A percentile compares a stretch with the other conserved stretches of the same genome.
These are phyloP conservation scores for Vombatus ursinus DNA, from an alignment of 2,113 vertebrate species.

Conservation along the genomic window DNA sequence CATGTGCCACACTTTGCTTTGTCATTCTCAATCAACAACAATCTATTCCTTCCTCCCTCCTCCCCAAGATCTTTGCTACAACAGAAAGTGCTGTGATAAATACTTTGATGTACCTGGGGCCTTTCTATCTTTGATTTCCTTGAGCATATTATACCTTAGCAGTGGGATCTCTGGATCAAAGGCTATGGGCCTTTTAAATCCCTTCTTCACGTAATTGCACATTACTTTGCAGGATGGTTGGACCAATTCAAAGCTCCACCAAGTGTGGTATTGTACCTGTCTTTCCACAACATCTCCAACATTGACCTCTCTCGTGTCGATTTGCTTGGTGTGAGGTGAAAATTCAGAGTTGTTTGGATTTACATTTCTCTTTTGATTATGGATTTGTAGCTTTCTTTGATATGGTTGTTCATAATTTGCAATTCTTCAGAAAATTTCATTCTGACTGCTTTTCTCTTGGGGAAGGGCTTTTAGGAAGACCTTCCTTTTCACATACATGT, in stretches of 20 bases:
- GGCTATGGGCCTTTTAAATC: background rate
- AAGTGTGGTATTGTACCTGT: background rate
- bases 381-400: background rate
- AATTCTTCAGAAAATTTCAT: background rate
- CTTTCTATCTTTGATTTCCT: background rate
- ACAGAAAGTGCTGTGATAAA: background rate
- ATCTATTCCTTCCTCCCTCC: background rate
- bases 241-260: background rate
- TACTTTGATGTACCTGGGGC: background rate
- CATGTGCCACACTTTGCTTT: background rate
- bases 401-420: background rate
- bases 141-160: background rate
- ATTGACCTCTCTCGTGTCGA: background rate
- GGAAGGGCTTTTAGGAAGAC: slow-evolving; percentile 77
- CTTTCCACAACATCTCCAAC: background rate
- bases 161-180: background rate
- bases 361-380: background rate
- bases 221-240: background rate
- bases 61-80: background rate
- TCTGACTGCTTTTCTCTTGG: slow-evolving; percentile 48
- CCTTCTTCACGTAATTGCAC: background rate
- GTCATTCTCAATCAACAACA: background rate
- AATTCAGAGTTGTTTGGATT: background rate
- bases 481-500: slow-evolving; percentile 76
- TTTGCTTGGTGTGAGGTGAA: background rate